Conservation (phyloP, 92 coral and sea anemone genomes). For the Meandrina meandrites region DNA sequence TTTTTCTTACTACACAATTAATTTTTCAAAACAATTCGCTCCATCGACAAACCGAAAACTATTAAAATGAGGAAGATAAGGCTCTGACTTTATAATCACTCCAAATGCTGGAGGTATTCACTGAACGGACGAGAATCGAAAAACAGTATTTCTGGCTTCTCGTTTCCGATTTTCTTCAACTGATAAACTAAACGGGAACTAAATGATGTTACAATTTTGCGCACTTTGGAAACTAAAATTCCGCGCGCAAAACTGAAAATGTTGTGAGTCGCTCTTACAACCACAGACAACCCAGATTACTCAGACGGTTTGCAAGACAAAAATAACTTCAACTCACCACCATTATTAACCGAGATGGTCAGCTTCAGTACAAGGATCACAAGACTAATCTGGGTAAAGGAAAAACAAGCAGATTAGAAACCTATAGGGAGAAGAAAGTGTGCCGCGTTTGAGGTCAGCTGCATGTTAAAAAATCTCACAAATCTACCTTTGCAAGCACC, state of each 20-base stretch:
- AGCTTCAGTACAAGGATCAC: slow-evolving; percentile 42
- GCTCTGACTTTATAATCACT: slow-evolving; percentile 8
- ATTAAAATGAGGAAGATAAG: not conserved
- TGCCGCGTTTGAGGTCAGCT: not conserved
- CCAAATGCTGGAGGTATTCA: not conserved
- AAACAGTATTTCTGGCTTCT: not conserved
- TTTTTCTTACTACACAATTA: not conserved
- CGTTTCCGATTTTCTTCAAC: not conserved
- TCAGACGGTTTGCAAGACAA: slow-evolving; percentile 8
- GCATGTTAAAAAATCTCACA: not conserved
- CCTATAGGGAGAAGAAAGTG: not conserved
- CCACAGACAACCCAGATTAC: slow-evolving; percentile 23
- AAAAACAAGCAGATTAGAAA: not conserved
- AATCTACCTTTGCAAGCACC: slow-evolving; percentile 22
- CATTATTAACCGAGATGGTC: slow-evolving; percentile 27
- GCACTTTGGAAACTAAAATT: not conserved
- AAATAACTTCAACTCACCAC: slow-evolving; percentile 32
- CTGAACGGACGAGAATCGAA: not conserved
- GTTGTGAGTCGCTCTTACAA: slow-evolving; percentile 1
- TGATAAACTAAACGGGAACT: not conserved
- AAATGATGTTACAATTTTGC: not conserved
- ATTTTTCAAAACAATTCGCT: not conserved
- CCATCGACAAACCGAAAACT: not conserved
- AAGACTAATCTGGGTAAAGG: slow-evolving; percentile 13
- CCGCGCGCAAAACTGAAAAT: not conserved